Base-by-base conservation (phyloP, 2,797 vertebrate genomes). In the Sternotherus odoratus region DNA sequence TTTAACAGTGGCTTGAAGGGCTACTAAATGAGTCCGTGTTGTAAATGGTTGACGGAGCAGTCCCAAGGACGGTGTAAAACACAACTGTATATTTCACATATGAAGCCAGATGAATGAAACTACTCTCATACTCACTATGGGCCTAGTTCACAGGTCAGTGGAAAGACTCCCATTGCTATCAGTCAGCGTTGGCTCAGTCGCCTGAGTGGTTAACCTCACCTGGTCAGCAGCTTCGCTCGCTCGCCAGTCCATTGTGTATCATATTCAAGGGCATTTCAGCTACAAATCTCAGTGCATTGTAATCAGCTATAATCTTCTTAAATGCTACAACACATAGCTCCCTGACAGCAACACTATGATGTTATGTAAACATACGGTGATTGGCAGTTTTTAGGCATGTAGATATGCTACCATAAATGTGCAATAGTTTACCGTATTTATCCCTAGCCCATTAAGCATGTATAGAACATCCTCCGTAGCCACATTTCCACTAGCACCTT, bases 401-500 rank as follows among this genome's bases (percentile, higher is more conserved):
- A 80, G 80, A 57, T 77, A 83, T 84, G 85, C 77, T 90, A 78
- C 87, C 72, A 90, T 77, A 69, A 86, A 95, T 84, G 17, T 91
- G 91, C 92, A 95, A 74, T 69, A 79, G 97, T 98, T 98, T 98
- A 99, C 98, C 49, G 98, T 99, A 60, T 98, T 95, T 89, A 99
- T 98, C 39, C 98, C 98, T 90, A 99, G 96, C 85, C 98, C 99
- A 88, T 98, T 97, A 53, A 99, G 98, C 98, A 99, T 99, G 85
- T 99, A 99, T 81, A 99, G 79, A 84, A 99, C 97, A 90, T 99
- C 99, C 88, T 99, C 98, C 33, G 98, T 99, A 87, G 99, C 98
- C 91, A 99, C 98, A 69, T 99, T 99, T 88, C 99, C 98, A 87
- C 98, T 98, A 85, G 99, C 98, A 87, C 98, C 98, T 96, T 97